Evolutionary conservation across 2,888 invertebrate species (phyloP).

Genomic region (Hofmannophila pseudospretella): DNA sequence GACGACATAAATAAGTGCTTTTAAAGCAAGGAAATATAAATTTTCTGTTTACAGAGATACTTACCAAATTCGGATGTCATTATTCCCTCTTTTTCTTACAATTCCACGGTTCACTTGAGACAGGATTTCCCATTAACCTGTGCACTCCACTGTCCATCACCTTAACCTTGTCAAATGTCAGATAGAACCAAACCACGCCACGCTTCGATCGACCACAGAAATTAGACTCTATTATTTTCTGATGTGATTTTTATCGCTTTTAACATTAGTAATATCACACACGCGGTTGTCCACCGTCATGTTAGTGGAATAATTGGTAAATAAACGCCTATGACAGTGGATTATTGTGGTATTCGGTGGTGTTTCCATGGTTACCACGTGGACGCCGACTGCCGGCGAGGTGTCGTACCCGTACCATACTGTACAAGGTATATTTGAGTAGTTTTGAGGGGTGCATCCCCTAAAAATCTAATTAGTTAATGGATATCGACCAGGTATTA

Average conservation of each 20-base stretch:
- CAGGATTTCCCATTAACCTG: constrained; percentile 25
- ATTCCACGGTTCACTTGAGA: constrained; percentile 26
- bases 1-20: no score
- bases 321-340: constrained; percentile 44
- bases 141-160: no score
- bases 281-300: constrained; percentile 35
- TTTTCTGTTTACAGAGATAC: no score
- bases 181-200: constrained; percentile 1
- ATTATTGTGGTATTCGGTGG: constrained; percentile 26
- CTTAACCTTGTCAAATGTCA: constrained; percentile 27
- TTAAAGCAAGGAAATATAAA: no score
- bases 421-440: constrained; percentile 34
- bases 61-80: neutral
- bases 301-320: constrained; percentile 53
- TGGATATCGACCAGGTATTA: constrained; percentile 22
- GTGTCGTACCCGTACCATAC: constrained; percentile 40
- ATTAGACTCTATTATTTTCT: neutral
- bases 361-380: constrained; percentile 49
- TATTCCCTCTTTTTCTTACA: neutral
- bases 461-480: constrained; percentile 23
- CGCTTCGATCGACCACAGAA: constrained; percentile 1
- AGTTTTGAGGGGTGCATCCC: constrained; percentile 30
- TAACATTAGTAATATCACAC: constrained; percentile 24
- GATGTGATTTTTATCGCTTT: constrained; percentile 23
- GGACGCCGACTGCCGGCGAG: constrained; percentile 42